Conservation (phyloP, 2,797 vertebrate species). For the Oceanodroma leucorhoa region DNA sequence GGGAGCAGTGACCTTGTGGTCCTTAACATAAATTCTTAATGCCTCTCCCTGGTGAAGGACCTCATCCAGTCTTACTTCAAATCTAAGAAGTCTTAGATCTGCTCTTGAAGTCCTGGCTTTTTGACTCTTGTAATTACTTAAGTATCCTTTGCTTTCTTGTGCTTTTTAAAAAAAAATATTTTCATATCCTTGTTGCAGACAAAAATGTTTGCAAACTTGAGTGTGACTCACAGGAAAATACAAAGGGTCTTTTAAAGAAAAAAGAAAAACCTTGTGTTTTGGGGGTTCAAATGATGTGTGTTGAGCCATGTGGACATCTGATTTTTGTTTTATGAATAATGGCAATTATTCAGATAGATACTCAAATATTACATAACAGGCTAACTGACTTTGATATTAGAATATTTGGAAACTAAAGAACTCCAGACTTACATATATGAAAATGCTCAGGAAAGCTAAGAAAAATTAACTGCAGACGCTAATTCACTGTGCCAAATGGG, state of each 20-base stretch:
- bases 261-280: neutral
- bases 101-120: neutral
- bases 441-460: neutral
- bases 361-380: neutral
- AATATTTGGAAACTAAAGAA: neutral
- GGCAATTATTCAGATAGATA: neutral
- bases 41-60: neutral
- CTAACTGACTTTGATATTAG: neutral
- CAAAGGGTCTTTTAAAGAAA: neutral
- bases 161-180: neutral
- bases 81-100: neutral
- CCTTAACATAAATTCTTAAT: neutral
- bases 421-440: neutral
- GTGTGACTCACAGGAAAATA: neutral
- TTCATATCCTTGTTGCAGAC: neutral
- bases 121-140: neutral
- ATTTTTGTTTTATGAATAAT: neutral
- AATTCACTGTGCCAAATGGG: neutral
- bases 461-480: neutral
- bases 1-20: neutral
- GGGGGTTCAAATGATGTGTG: rapidly evolving
- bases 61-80: neutral
- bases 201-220: neutral
- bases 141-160: neutral
- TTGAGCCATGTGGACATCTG: neutral